Evolutionary conservation across 2,113 vertebrate species (phyloP).

Genomic region (Ivindomyrus marchei): DNA sequence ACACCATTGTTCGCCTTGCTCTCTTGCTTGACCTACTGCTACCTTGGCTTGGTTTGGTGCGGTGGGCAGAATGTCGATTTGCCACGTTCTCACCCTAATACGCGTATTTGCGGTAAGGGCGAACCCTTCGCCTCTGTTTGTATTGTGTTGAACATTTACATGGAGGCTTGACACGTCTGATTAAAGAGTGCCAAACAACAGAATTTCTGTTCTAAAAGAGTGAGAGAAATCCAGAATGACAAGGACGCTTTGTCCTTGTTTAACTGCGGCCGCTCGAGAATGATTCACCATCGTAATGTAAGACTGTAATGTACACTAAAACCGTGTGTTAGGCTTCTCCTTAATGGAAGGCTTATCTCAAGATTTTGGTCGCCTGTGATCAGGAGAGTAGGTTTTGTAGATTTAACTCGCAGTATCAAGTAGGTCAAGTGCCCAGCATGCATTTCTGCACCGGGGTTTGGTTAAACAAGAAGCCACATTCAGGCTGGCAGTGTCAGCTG

Average conservation of each 20-base stretch:
- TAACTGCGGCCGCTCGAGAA: not conserved
- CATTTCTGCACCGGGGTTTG: not conserved
- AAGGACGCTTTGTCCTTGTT: not conserved
- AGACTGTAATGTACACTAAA: not conserved
- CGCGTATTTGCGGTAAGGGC: constrained; percentile 36
- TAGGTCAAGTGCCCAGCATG: not conserved
- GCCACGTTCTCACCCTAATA: constrained; percentile 15
- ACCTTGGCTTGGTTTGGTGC: not conserved
- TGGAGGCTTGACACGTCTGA: not conserved
- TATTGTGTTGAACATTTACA: constrained; percentile 19
- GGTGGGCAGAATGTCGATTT: not conserved
- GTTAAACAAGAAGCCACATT: not conserved
- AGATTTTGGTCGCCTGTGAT: not conserved
- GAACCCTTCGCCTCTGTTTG: constrained; percentile 26
- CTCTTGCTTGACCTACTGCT: not conserved
- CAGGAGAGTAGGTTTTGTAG: not conserved
- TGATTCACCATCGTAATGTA: not conserved
- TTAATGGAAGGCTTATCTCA: constrained; percentile 9
- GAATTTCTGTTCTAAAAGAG: not conserved
- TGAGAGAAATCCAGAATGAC: not conserved
- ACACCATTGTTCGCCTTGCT: not conserved
- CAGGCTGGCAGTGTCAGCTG: not conserved
- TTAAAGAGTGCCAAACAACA: not conserved
- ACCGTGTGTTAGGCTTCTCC: not conserved
- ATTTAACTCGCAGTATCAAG: not conserved